Base-by-base conservation (phyloP, 2,888 invertebrate genomes). In the Tiliacea aurago region DNA sequence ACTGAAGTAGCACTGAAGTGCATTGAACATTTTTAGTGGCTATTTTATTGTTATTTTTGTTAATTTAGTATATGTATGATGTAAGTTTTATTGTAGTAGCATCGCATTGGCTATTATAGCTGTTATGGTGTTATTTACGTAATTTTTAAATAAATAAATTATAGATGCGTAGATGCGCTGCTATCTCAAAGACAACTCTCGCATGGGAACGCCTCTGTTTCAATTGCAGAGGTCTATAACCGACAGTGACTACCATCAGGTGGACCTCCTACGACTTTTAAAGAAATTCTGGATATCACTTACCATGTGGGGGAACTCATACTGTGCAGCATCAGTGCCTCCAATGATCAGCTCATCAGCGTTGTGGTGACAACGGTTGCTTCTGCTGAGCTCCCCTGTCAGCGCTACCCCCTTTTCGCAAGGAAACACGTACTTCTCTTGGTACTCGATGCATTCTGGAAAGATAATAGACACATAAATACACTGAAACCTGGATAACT, bases 381-480 rank as follows among this genome's bases (percentile, higher is more conserved):
- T 68, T 0, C 93, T 81, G 2, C 75, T 84, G 13, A 75, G 59
- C 0, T 80, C 89, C 0, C 89, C 90, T 0, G 72, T 72, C 11
- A 92, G 61, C 0, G 90, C 84, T 10, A 83, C 86, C 0, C 87
- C 81, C 4, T 73, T 76, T 51, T 84, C 83, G 61, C 93, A 94
- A 0, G 93, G 93, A 49, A 89, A 93, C 0, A 94, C 87, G 9
- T 87, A 75, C 45, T 84, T 81, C 58, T 93, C 89, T 47, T 93
- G 93, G 72, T 93, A 93, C 3, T 93, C 93, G 7, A 94, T 78
- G 70, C 93, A 94, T 70, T 91, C 93, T 94, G 89, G 0, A 83
- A 86, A 49, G 0, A 28, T 43, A 20, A n/a, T 47, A 47, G 6
- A 47, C 47, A 37, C 37, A 37, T 37, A 37, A 37, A 37, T 37